Evolutionary conservation across 2,797 vertebrate species (phyloP).

Genomic region (Cuniculus paca): DNA sequence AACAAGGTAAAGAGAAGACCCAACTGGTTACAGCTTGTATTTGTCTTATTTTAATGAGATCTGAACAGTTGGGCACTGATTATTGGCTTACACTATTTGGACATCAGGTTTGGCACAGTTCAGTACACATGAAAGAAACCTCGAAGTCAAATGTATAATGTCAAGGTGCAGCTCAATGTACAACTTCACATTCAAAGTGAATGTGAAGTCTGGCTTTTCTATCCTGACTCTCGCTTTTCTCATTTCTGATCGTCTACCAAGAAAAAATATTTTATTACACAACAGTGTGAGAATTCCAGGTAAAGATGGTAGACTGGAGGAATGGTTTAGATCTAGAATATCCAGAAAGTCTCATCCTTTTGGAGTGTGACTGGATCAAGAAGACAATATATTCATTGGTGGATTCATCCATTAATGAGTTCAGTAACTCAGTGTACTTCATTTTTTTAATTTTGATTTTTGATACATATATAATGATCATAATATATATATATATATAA

Average conservation of each 20-base stretch:
- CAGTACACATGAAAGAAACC: background rate
- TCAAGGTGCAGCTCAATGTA: too few relatives aligned
- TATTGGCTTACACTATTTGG: background rate
- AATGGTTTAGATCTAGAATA: background rate
- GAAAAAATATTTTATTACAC: background rate
- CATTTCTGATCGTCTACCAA: background rate
- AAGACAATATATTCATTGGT: background rate
- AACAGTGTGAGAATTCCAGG: background rate
- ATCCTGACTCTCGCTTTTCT: background rate
- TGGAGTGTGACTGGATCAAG: background rate
- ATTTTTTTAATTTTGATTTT: too few relatives aligned
- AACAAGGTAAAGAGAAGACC: background rate
- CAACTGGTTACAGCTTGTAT: background rate
- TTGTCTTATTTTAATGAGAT: background rate
- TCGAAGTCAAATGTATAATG: background rate
- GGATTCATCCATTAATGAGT: background rate
- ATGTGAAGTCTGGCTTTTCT: background rate
- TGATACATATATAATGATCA: too few relatives aligned
- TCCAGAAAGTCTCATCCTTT: background rate
- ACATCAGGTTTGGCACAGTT: background rate
- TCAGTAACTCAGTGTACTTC: too few relatives aligned
- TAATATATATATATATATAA: too few relatives aligned
- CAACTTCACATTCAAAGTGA: background rate
- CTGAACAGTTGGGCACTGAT: background rate
- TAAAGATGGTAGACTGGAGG: background rate